A percentile compares a stretch with the other conserved stretches of the same genome.
These are phyloP conservation scores for Leptothorax acervorum DNA, from an alignment of 2,888 invertebrate species.

Conservation along the genomic window DNA sequence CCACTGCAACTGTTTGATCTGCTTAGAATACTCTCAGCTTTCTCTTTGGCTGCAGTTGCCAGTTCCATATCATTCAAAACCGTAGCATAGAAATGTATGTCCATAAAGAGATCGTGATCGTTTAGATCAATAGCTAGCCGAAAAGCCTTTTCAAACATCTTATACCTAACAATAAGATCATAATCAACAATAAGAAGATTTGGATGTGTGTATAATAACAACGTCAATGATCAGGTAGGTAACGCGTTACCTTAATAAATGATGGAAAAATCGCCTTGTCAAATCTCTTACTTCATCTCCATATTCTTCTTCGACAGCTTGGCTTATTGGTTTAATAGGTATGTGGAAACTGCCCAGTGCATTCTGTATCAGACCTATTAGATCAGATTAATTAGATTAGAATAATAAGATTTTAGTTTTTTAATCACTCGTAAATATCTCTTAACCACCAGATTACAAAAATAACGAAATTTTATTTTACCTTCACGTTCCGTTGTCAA, in stretches of 20 bases:
- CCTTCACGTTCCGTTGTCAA: slow-evolving; percentile 88
- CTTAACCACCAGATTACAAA: neutral
- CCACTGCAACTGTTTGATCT: slow-evolving; percentile 84
- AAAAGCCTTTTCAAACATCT: slow-evolving; percentile 93
- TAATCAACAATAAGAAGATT: neutral
- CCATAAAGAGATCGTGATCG: slow-evolving; percentile 95
- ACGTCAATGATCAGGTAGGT: neutral
- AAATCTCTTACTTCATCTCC: slow-evolving; percentile 93
- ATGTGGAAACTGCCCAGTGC: slow-evolving; percentile 94
- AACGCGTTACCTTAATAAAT: slow-evolving; percentile 90
- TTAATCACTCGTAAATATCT: slow-evolving; percentile 2
- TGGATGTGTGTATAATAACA: neutral
- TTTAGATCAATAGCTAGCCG: slow-evolving; percentile 94
- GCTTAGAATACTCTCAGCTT: slow-evolving; percentile 87
- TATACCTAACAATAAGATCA: slow-evolving; percentile 86
- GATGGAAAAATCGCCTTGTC: slow-evolving; percentile 95
- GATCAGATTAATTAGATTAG: neutral
- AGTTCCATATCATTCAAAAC: slow-evolving; percentile 88
- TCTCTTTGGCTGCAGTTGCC: slow-evolving; percentile 90
- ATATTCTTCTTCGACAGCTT: slow-evolving; percentile 90
- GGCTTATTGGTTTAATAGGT: slow-evolving; percentile 89
- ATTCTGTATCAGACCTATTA: slow-evolving; percentile 87
- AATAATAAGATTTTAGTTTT: slow-evolving; percentile 14
- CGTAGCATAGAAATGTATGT: slow-evolving; percentile 92
- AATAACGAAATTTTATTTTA: slow-evolving; percentile 73